Evolutionary conservation across 2,113 vertebrate species (phyloP), one percentile per base, ranked within the genome.

Genomic region (Saccopteryx bilineata): DNA sequence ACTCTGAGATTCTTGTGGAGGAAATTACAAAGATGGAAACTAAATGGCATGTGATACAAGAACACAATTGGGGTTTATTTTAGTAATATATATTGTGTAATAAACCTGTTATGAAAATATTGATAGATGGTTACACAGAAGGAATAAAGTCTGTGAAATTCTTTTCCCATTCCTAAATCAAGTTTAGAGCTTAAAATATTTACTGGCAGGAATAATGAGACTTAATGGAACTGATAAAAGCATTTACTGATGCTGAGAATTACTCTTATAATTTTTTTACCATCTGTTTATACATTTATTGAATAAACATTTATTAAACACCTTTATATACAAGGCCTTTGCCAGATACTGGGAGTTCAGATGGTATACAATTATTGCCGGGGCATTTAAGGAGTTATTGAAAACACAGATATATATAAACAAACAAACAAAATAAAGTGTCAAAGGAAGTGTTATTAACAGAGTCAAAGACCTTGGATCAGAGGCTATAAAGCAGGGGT

Each of bases 1-100:
- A 95, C 82, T 95, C 91, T 92, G 85, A 95, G 84, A 80, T 94
- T 95, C 93, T 93, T 87, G 61, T 58, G 69, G 82, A 95, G 96
- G 95, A 97, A 97, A 98, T 98, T 96, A 96, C 88, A 96, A 94
- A 97, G 96, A 97, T 98, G 96, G 80, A 94, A 97, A 95, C 63
- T 89, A 95, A 97, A 96, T 96, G 82, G 63, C 46, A 91, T 95
- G 96, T 95, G 97, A 97, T 97, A 96, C 39, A 88, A 96, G 85
- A 82, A 94, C 79, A 95, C 86, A 95, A 52, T 87, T 86, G 85
- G 39, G 39, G 63, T 66, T 78, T 52, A 19, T 78, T 95, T 75
- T 50, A 50, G 74, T 71, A 96, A 80, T 89, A 89, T 92, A 60
- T 94, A 18, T 93, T 90, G 31, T 92, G 50, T 89, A 90, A 94